A percentile compares a stretch with the other conserved stretches of the same genome.
Evolutionary conservation across 1,140 invertebrate genomes (phyloP).

Genomic region (Cyrtorhinus lividipennis): DNA sequence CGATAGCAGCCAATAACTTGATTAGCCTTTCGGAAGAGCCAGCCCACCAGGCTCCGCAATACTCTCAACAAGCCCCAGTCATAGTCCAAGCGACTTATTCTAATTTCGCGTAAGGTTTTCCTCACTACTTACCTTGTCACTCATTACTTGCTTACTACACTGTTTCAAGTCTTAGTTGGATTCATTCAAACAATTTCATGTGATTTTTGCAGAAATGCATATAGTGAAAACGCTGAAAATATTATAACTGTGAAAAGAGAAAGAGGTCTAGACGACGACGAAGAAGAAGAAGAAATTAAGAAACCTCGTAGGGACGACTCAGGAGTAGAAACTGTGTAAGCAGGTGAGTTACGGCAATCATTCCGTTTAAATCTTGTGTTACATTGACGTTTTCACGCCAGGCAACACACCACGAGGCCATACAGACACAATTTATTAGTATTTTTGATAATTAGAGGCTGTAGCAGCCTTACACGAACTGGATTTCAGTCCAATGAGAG

Average conservation of each 20-base stretch:
- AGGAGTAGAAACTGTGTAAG: not conserved
- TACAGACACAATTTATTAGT: too few relatives aligned
- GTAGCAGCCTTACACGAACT: too few relatives aligned
- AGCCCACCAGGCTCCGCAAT: not conserved
- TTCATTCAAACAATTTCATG: not conserved
- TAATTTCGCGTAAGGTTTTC: slow-evolving; percentile 21
- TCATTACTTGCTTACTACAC: not conserved
- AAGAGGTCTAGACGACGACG: slow-evolving; percentile 15
- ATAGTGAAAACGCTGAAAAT: slow-evolving; percentile 11
- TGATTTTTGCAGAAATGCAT: slow-evolving; percentile 10
- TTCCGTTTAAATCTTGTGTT: too few relatives aligned
- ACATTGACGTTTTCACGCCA: too few relatives aligned
- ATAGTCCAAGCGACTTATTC: slow-evolving; percentile 23
- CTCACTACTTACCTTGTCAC: not conserved
- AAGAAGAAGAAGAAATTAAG: slow-evolving; percentile 14
- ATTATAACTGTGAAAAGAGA: slow-evolving; percentile 11
- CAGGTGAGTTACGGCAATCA: too few relatives aligned
- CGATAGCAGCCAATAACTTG: slow-evolving; percentile 17
- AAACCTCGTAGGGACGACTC: slow-evolving; percentile 1
- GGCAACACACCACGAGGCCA: too few relatives aligned
- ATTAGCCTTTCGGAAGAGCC: slow-evolving; percentile 12
- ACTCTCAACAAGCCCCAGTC: slow-evolving; percentile 22
- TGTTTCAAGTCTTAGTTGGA: too few relatives aligned
- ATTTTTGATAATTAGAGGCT: too few relatives aligned
- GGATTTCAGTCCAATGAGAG: too few relatives aligned